phyloP scores from a whole-genome alignment of 2,797 vertebrate genomes.

The Syncerus caffer region DNA sequence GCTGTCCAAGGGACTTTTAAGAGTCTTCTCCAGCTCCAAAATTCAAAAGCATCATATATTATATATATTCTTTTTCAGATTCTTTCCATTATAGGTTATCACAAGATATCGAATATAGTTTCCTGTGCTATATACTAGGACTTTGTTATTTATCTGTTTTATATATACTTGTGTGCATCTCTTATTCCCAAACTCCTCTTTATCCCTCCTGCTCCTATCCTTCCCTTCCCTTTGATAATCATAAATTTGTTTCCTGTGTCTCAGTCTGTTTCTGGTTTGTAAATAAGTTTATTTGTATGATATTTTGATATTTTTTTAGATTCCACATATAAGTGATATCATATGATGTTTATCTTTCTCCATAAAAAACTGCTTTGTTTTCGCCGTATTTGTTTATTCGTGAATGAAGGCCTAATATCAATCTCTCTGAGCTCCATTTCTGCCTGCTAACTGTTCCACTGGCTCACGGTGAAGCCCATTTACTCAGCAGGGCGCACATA shows the following conservation, averaged over 20 bases:
- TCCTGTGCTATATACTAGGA: neutral
- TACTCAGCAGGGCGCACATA: neutral
- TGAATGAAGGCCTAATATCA: neutral
- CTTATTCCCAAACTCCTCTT: neutral
- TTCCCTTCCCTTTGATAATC: neutral
- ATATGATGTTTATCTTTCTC: neutral
- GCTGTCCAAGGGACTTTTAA: neutral
- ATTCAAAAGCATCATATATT: neutral
- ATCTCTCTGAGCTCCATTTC: constrained; percentile 26
- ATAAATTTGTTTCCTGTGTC: neutral
- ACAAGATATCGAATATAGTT: neutral
- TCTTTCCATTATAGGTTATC: neutral
- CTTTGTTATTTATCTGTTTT: neutral
- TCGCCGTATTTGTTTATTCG: neutral
- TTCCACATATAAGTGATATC: neutral
- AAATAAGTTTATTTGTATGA: neutral
- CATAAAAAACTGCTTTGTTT: neutral
- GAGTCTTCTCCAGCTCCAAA: neutral
- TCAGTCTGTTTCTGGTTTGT: neutral
- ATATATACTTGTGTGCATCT: neutral
- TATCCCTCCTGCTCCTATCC: neutral
- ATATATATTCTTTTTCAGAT: neutral
- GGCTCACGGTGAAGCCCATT: neutral
- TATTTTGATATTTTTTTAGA: neutral
- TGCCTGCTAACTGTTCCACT: neutral